Evolutionary conservation across 2,888 invertebrate species (phyloP).

Genomic region (Bombylius major): DNA sequence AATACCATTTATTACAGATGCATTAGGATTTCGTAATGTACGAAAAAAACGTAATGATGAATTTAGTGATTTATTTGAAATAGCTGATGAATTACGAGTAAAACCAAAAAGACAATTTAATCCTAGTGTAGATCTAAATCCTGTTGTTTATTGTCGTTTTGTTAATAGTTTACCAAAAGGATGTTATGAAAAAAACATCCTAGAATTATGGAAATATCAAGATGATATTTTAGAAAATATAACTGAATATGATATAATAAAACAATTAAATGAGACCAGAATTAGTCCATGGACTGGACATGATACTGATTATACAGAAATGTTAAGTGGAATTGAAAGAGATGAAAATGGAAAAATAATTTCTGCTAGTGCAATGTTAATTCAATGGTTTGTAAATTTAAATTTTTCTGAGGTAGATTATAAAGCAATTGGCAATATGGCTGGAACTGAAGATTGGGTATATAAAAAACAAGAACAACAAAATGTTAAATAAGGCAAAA

Average conservation of each 20-base stretch:
- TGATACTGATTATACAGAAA: slow-evolving; percentile 46
- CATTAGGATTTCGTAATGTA: not conserved
- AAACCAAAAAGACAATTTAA: slow-evolving; percentile 35
- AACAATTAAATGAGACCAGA: slow-evolving; percentile 41
- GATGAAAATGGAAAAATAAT: slow-evolving; percentile 50
- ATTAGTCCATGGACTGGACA: slow-evolving; percentile 54
- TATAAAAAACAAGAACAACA: not conserved
- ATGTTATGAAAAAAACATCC: slow-evolving; percentile 51
- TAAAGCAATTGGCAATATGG: slow-evolving; percentile 53
- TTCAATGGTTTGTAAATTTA: slow-evolving; percentile 51
- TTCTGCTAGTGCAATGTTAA: slow-evolving; percentile 47
- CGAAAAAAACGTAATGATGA: not conserved
- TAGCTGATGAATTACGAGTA: slow-evolving; percentile 3
- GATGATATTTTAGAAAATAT: slow-evolving; percentile 39
- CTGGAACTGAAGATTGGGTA: slow-evolving; percentile 66
- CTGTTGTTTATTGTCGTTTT: slow-evolving; percentile 50
- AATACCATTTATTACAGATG: slow-evolving; percentile 10
- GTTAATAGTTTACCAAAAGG: slow-evolving; percentile 45
- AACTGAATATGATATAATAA: slow-evolving; percentile 48
- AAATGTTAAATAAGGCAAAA: not conserved
- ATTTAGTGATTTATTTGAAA: slow-evolving; percentile 10
- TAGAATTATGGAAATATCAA: slow-evolving; percentile 59
- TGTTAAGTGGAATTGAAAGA: slow-evolving; percentile 47
- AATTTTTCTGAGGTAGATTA: slow-evolving; percentile 55
- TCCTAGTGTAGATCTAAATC: slow-evolving; percentile 43